Percentiles rank a stretch among this genome's conserved stretches.
Evolutionary conservation across 2,888 invertebrate species (phyloP).

Genomic region (Tanypteryx hageni): DNA sequence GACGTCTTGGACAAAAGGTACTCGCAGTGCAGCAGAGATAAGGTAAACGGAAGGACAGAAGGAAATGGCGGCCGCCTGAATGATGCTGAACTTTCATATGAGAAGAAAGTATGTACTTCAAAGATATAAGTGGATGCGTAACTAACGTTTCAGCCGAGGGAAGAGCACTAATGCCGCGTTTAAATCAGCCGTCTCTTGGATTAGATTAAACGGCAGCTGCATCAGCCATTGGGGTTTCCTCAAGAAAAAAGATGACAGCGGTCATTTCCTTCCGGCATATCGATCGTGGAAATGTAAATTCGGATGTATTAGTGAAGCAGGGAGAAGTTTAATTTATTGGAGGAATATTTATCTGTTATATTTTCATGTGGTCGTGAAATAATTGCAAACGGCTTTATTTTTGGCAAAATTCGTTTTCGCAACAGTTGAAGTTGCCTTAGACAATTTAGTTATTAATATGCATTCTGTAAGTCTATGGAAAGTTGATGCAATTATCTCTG

Average conservation of each 20-base stretch:
- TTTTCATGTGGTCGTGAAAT: no score
- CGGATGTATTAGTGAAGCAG: neutral
- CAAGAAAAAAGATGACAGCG: neutral
- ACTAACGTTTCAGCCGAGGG: slow-evolving; percentile 14
- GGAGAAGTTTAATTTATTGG: no score
- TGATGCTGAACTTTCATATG: slow-evolving; percentile 35
- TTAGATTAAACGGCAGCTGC: slow-evolving; percentile 23
- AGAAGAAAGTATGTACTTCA: slow-evolving; percentile 34
- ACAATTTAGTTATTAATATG: no score
- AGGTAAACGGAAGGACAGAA: slow-evolving; percentile 1
- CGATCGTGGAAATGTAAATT: neutral
- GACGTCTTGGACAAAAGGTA: slow-evolving; percentile 26
- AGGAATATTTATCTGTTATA: no score
- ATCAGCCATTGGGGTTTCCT: neutral
- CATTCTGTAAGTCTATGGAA: no score
- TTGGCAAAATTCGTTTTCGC: no score
- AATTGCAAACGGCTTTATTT: no score
- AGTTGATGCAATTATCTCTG: no score
- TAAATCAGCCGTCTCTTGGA: slow-evolving; percentile 26
- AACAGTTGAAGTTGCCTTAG: no score
- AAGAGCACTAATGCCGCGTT: neutral
- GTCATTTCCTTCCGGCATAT: neutral
- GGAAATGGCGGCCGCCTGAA: slow-evolving; percentile 26
- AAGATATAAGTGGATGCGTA: slow-evolving; percentile 23
- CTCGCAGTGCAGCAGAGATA: slow-evolving; percentile 3